Conservation (phyloP, 2,797 vertebrate genomes). For the Heteromormyrus szaboi region DNA sequence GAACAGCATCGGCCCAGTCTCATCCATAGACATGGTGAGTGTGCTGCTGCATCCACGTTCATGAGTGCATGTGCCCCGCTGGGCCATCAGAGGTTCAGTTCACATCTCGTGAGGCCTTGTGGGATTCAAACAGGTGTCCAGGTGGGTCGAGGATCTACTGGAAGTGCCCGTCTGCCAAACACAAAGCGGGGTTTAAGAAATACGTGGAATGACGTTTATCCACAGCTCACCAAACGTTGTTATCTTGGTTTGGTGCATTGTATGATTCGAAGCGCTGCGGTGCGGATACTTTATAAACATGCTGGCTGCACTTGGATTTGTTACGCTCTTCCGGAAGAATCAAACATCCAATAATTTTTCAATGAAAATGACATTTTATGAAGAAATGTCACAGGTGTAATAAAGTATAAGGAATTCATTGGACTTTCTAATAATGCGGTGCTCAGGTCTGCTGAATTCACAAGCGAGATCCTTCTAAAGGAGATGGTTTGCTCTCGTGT, state of each 20-base stretch:
- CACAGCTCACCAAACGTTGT: neutral
- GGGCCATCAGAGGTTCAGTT: neutral
- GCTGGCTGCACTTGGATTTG: neutral
- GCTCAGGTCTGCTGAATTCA: neutral
- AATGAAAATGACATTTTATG: constrained; percentile 23
- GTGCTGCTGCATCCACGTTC: neutral
- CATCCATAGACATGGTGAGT: constrained; percentile 98
- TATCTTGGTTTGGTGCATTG: neutral
- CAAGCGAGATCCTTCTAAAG: neutral
- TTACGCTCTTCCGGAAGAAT: neutral
- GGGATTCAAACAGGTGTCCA: neutral
- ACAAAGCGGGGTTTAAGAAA: neutral
- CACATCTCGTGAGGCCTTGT: neutral
- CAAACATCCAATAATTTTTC: constrained; percentile 4
- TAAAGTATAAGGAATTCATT: constrained; percentile 22
- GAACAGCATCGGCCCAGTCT: constrained; percentile 96
- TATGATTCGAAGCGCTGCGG: neutral
- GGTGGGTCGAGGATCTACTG: neutral
- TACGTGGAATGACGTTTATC: neutral
- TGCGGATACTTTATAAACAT: neutral
- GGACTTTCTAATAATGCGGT: constrained; percentile 19
- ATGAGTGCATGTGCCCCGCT: neutral
- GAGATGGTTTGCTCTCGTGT: neutral
- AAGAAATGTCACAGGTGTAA: constrained; percentile 13
- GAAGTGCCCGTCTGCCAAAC: neutral